Evolutionary conservation across 2,113 vertebrate genomes (phyloP), one percentile per base, ranked within the genome.

Genomic region (Melanerpes aurifrons): DNA sequence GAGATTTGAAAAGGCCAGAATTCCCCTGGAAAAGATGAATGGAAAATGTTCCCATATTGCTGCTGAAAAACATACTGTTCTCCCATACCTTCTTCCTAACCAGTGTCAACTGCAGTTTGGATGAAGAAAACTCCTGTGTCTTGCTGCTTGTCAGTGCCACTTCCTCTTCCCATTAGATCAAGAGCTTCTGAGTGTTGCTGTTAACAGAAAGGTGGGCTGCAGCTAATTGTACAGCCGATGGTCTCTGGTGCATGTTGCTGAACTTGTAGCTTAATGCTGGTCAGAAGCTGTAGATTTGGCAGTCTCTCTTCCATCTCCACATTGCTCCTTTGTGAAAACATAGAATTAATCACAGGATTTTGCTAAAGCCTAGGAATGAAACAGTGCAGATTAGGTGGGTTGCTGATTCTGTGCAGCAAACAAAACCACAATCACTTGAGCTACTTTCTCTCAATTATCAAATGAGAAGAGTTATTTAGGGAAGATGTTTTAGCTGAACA

Each of bases 1-100:
- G 68, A 13, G 95, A 95, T 94, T 97, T 96, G 91, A 96, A 95
- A 96, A 93, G 89, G 95, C 95, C 90, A 92, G 93, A 96, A 95
- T 97, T 97, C 80, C 78, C 83, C 73, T 90, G 75, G 35, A 81
- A 43, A 9, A 88, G 28, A 62, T 53, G 28, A 56, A 35, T 48
- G 58, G 59, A 12, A 26, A 96, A 96, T 58, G 87, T 59, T 95
- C 69, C 90, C 17, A 3, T 84, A 48, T 88, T 95, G 80, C 79
- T 82, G 83, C 89, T 96, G 96, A 81, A 92, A 95, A 83, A 72
- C 54, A 79, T 32, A 3, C 77, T 79, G 37, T 96, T 95, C 68
- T 68, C 57, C 25, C 25, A 32, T 96, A 53, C 15, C 72, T 86
- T 75, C 31, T 64, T 24, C 64, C 50, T 91, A 67, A 86, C 45